Percentiles rank a stretch among this genome's conserved stretches.
Conservation (phyloP, 2,888 invertebrate species). For the Ctena decussata region DNA sequence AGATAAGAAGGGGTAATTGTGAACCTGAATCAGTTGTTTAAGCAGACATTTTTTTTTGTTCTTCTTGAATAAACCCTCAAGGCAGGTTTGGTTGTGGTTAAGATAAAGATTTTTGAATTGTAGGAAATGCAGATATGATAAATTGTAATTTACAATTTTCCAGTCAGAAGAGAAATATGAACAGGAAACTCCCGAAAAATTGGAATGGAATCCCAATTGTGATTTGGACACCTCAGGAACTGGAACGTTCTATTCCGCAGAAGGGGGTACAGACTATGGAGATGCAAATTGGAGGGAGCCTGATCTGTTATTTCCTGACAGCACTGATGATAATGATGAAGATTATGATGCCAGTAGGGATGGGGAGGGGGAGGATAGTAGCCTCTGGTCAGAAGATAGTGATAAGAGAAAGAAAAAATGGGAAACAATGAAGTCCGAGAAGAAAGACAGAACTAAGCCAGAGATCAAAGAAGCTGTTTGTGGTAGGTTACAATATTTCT, state of each 20-base stretch:
- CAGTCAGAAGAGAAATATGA: not conserved
- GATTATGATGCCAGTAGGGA: too few species aligned
- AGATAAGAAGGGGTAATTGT: not conserved
- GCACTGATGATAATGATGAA: too few species aligned
- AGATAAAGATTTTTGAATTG: too few species aligned
- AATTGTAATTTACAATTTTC: not conserved
- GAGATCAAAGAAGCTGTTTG: constrained; percentile 5
- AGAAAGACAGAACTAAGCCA: not conserved
- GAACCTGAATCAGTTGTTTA: not conserved
- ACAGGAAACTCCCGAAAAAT: not conserved
- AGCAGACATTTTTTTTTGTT: not conserved
- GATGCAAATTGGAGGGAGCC: not conserved
- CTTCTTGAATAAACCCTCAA: too few species aligned
- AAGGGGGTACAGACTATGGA: not conserved
- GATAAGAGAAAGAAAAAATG: not conserved
- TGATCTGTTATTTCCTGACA: not conserved
- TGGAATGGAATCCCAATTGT: too few species aligned
- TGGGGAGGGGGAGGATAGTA: not conserved
- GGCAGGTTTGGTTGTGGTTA: too few species aligned
- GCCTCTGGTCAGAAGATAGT: not conserved
- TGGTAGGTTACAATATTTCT: too few species aligned
- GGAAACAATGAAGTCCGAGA: constrained; percentile 4
- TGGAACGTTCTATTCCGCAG: not conserved
- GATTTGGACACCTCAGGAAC: not conserved
- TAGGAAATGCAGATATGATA: too few species aligned